phyloP scores from a whole-genome alignment of 23 tunicate genomes.

The Halocynthia aurantium region DNA sequence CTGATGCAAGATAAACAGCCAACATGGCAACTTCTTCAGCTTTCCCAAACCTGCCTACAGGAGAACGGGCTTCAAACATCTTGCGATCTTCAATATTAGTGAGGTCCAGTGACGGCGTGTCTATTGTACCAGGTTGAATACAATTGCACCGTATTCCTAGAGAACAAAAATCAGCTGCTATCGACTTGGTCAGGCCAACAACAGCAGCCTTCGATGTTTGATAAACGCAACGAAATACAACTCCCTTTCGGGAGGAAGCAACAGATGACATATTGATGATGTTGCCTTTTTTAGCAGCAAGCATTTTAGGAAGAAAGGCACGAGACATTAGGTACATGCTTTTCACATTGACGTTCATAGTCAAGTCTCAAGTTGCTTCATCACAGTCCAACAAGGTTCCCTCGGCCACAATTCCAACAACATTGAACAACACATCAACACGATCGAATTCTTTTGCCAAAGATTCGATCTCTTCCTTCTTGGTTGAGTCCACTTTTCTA shows the following conservation, averaged over 20 bases:
- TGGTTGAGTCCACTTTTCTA: constrained; percentile 73
- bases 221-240: constrained; percentile 67
- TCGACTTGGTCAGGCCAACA: constrained; percentile 83
- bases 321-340: constrained; percentile 69
- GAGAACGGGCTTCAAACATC: constrained; percentile 83
- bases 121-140: constrained; percentile 92
- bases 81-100: constrained; percentile 36
- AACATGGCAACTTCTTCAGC: constrained; percentile 90
- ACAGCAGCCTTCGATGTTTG: constrained; percentile 95
- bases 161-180: constrained; percentile 89
- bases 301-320: constrained; percentile 81
- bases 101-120: constrained; percentile 80
- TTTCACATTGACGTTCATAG: constrained; percentile 89
- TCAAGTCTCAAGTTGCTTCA: constrained; percentile 61
- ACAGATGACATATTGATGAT: constrained; percentile 99
- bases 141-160: constrained; percentile 88
- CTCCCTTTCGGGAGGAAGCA: constrained; percentile 76
- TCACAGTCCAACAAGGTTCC: constrained; percentile 74
- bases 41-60: constrained; percentile 76
- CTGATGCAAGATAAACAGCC: constrained; percentile 94
- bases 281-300: constrained; percentile 55
- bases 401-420: constrained; percentile 89
- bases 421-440: constrained; percentile 94
- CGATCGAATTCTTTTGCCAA: constrained; percentile 45
- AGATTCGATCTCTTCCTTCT: constrained; percentile 44